Evolutionary conservation across 2,888 invertebrate species (phyloP), one percentile per base, ranked within the genome.

Genomic region (Automeris io): DNA sequence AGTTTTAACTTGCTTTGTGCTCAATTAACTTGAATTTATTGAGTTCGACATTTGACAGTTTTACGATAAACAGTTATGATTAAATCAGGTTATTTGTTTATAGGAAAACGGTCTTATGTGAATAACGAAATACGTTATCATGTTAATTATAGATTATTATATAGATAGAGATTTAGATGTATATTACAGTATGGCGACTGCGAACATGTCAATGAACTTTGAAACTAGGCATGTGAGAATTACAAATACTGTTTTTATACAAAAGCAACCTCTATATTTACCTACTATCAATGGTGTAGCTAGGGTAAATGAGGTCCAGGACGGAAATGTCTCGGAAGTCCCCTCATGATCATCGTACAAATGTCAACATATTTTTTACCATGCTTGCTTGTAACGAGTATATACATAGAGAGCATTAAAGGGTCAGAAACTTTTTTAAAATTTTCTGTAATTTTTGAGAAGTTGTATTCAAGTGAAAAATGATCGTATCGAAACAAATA

Each of bases 241-340:
- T 16, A 13, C 12, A 8, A 13, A 16, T 26, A 8, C 16, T 42
- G 43, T 21, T 37, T 26, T 34, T 47, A 49, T 50, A 16, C 23
- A 47, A 41, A 49, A 54, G n/a, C n/a, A n/a, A n/a, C n/a, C n/a
- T n/a, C n/a, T n/a, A n/a, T n/a, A n/a, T n/a, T n/a, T n/a, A n/a
- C n/a, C n/a, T n/a, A n/a, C n/a, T n/a, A n/a, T n/a, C n/a, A n/a
- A n/a, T n/a, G n/a, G n/a, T n/a, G n/a, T n/a, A n/a, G n/a, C n/a
- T n/a, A n/a, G n/a, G n/a, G n/a, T n/a, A n/a, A n/a, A n/a, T n/a
- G n/a, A n/a, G n/a, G n/a, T n/a, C n/a, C n/a, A n/a, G n/a, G n/a
- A n/a, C n/a, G n/a, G n/a, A n/a, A n/a, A n/a, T n/a, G n/a, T n/a
- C n/a, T n/a, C n/a, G n/a, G n/a, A n/a, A n/a, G n/a, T n/a, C n/a